These are phyloP conservation scores for Paramormyrops hopkinsi DNA, from an alignment of 2,797 vertebrate species.

Conservation along the genomic window DNA sequence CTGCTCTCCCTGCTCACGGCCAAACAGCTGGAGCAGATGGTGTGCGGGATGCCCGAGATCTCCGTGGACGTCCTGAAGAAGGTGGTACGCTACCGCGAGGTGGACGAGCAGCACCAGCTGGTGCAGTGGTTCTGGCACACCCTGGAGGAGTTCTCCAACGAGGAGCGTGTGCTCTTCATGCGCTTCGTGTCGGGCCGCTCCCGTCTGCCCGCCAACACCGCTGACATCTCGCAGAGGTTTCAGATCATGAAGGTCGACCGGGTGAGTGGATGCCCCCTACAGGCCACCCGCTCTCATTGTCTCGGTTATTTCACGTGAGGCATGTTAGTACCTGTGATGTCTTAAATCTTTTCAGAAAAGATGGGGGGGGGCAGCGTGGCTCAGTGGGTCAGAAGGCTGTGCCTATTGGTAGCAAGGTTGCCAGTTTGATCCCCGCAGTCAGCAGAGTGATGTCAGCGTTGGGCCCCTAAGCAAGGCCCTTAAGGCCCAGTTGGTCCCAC, in stretches of 20 bases:
- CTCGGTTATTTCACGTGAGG: neutral
- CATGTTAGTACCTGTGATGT: neutral
- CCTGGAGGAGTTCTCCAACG: constrained; percentile 73
- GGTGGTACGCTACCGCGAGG: constrained; percentile 72
- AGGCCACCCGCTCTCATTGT: neutral
- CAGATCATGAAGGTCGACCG: constrained; percentile 76
- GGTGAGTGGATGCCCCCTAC: constrained; percentile 47
- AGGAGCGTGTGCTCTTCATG: constrained; percentile 73
- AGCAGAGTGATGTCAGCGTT: neutral
- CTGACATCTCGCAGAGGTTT: constrained; percentile 71
- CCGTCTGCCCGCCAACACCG: constrained; percentile 67
- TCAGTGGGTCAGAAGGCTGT: neutral
- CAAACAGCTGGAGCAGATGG: constrained; percentile 72
- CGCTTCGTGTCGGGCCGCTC: constrained; percentile 73
- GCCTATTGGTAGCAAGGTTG: neutral
- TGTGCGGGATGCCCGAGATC: constrained; percentile 72
- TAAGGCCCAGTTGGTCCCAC: neutral
- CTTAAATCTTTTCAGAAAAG: neutral
- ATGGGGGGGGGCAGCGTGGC: neutral
- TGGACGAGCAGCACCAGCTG: constrained; percentile 68
- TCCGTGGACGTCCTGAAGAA: constrained; percentile 73
- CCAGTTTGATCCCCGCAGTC: neutral
- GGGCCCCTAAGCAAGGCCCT: neutral
- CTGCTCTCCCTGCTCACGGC: constrained; percentile 72
- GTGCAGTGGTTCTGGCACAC: constrained; percentile 74